Conservation (phyloP, 2,113 vertebrate species). For the Brachionichthys hirsutus region DNA sequence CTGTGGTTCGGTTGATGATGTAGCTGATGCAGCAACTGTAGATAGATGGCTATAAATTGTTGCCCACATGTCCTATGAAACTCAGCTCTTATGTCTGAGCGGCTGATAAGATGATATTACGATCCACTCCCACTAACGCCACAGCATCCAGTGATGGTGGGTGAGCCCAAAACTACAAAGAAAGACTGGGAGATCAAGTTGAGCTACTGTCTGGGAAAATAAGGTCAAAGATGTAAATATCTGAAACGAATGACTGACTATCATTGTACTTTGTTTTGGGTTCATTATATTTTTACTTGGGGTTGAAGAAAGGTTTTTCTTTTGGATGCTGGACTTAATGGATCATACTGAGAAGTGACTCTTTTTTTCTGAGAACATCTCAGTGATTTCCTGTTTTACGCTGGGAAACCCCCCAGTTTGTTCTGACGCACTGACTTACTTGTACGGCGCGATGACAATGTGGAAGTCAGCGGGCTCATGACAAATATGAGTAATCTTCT, state of each 20-base stretch:
- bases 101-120: conserved; percentile 37
- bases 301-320: conserved; percentile 32
- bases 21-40: conserved; percentile 37
- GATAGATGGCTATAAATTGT: conserved; percentile 26
- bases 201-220: conserved; percentile 28
- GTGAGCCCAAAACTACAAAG: conserved; percentile 7
- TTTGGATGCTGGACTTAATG: conserved; percentile 17
- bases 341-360: conserved; percentile 34
- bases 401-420: conserved; percentile 43
- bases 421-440: conserved; percentile 36
- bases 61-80: conserved; percentile 17
- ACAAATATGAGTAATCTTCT: conserved; percentile 51
- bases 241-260: conserved; percentile 70
- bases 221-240: conserved; percentile 72
- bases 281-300: conserved; percentile 45
- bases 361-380: conserved; percentile 32
- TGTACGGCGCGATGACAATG: conserved; percentile 33
- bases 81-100: no score
- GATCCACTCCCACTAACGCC: conserved; percentile 2
- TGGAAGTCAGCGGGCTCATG: conserved; percentile 47
- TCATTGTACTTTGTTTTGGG: conserved; percentile 69
- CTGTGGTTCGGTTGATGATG: conserved; percentile 40
- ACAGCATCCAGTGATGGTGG: conserved; percentile 4
- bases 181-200: conserved; percentile 17
- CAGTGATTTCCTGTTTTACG: conserved; percentile 41